Evolutionary conservation across 2,888 invertebrate species (phyloP), one percentile per base, ranked within the genome.

Genomic region (Calliopum simillimum): DNA sequence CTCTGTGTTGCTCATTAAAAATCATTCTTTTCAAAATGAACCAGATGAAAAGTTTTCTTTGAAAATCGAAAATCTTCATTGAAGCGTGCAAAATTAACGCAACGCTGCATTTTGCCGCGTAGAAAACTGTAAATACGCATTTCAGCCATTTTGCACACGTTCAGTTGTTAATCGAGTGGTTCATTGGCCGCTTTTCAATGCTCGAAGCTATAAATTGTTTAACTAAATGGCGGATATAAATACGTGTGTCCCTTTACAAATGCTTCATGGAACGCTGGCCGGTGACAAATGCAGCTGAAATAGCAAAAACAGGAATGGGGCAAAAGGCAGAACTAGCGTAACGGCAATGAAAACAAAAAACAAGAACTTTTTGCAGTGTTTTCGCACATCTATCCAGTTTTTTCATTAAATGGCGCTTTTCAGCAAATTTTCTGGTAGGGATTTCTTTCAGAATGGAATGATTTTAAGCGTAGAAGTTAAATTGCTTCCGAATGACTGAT

Each of bases 401-500:
- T 3, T 33, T 1, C 6, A 6, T 33, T 33, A 5, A 33, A 33
- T 33, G 2, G 33, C 8, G 33, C 8, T 5, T 8, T 33, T 33
- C 33, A 33, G 33, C 33, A n/a, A n/a, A n/a, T n/a, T n/a, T n/a
- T n/a, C n/a, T n/a, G n/a, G n/a, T n/a, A n/a, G n/a, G 33, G 8
- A 33, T 8, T 8, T 33, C 33, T 33, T 8, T 33, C 33, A 33
- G 33, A 0, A 33, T 33, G 33, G 4, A 33, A 33, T 33, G 8
- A 33, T 33, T 33, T 33, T 33, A 6, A 33, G 33, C 3, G 8
- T 8, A 8, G 33, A 6, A 25, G 73, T 75, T 76, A 74, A 76
- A 76, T 76, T 76, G 76, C 74, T 75, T 76, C 74, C 76, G 72
- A 71, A 72, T 73, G 75, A 75, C 72, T 73, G 73, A 75, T 70